Base-by-base conservation (phyloP, 2,888 invertebrate species). In the Norana najaformis region DNA sequence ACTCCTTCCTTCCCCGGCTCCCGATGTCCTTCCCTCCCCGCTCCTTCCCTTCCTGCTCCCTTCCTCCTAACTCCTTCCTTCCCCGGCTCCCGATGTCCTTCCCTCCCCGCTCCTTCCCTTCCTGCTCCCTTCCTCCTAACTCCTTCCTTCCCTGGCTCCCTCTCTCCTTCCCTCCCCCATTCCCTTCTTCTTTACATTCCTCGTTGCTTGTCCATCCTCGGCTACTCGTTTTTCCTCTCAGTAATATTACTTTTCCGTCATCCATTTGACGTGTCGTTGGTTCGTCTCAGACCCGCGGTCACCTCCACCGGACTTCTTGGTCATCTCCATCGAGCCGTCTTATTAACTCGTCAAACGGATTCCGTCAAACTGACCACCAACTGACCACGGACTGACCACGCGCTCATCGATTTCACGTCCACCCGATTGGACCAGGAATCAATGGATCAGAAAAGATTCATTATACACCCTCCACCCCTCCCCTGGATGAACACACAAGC, bases 381-480 rank as follows among this genome's bases (percentile, higher is more conserved):
- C 47, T 47, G 47, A 47, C 47, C 47, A 47, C 47, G 5, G 23
- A 69, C 11, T 69, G 69, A 69, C 69, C 69, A 69, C 0, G 30
- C 30, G 69, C 69, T n/a, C n/a, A 69, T 69, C 69, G 69, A 69
- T 69, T 69, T 30, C 69, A 69, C 69, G 69, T 69, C 69, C 69
- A 69, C 69, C 8, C n/a, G 69, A 69, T 11, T 69, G 69, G n/a
- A 69, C 69, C 69, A 8, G n/a, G 16, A 69, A 69, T 69, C 69
- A 69, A 69, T 69, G 69, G 69, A 69, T 69, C 69, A 69, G 69
- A 69, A 69, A 41, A n/a, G 69, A 69, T n/a, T n/a, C 69, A 69
- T 69, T 69, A 69, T n/a, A n/a, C 69, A 1, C 30, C n/a, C 69
- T 8, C 69, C 69, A 69, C n/a, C n/a, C 69, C 69, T 30, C 41